Evolutionary conservation across 1,140 invertebrate species (phyloP).

Genomic region (Sinella curviseta): DNA sequence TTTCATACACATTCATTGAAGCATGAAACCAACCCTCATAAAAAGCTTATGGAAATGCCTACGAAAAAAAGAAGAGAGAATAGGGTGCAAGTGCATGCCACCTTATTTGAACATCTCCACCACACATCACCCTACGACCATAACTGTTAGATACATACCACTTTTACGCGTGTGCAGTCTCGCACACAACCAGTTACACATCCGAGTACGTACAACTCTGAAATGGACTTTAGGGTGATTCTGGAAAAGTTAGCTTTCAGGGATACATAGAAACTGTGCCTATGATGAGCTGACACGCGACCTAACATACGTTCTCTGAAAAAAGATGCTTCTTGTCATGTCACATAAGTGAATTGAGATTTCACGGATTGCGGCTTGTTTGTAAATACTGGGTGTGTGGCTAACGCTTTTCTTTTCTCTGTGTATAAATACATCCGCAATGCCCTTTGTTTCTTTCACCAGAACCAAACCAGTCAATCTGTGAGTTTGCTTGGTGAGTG

Average conservation of each 20-base stretch:
- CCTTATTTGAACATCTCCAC: background rate
- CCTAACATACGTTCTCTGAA: background rate
- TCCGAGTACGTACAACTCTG: background rate
- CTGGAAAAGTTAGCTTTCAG: background rate
- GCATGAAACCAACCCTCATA: conserved; percentile 17
- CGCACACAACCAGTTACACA: background rate
- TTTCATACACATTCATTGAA: background rate
- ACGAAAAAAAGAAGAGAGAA: background rate
- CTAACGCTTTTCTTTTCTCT: conserved; percentile 14
- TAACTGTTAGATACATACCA: conserved; percentile 6
- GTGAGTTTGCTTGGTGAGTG: background rate
- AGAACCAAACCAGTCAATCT: no score
- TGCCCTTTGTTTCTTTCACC: background rate
- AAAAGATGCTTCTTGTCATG: conserved; percentile 43
- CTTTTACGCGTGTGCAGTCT: background rate
- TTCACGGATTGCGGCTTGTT: conserved; percentile 49
- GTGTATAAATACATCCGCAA: background rate
- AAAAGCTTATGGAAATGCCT: background rate
- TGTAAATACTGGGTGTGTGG: conserved; percentile 49
- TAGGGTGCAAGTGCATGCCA: background rate
- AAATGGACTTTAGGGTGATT: background rate
- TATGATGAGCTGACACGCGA: background rate
- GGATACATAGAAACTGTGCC: background rate
- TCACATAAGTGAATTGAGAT: conserved; percentile 47
- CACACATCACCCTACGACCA: background rate